Percentiles rank a stretch among this genome's conserved stretches.
Conservation (phyloP, 2,888 invertebrate genomes). For the Apodemia mormo region DNA sequence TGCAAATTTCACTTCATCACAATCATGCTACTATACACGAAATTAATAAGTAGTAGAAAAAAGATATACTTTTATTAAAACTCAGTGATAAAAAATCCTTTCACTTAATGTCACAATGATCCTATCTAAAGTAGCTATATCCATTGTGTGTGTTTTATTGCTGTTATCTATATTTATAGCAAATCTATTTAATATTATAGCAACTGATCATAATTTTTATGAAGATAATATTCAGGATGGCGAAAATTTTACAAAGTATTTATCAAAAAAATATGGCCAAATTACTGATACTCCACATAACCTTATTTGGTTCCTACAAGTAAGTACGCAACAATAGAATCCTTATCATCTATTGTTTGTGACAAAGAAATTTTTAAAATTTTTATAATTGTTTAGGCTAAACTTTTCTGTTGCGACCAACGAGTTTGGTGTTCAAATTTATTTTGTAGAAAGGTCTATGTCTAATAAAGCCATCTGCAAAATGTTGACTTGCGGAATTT, state of each 20-base stretch:
- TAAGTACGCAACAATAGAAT: conserved; percentile 50
- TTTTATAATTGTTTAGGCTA: too few relatives aligned
- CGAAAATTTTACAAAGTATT: conserved; percentile 57
- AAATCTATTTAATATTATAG: conserved; percentile 85
- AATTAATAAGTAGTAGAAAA: conserved; percentile 21
- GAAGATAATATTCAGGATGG: conserved; percentile 56
- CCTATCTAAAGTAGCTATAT: conserved; percentile 83
- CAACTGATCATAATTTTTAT: conserved; percentile 79
- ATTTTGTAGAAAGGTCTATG: too few relatives aligned
- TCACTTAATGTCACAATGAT: conserved; percentile 71
- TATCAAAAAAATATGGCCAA: conserved; percentile 62
- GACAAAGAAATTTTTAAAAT: not conserved
- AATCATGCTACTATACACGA: conserved; percentile 22
- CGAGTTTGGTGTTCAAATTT: too few relatives aligned
- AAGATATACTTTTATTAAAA: conserved; percentile 8
- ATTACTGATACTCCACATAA: conserved; percentile 81
- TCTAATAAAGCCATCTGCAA: too few relatives aligned
- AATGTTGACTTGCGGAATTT: too few relatives aligned
- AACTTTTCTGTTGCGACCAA: too few relatives aligned
- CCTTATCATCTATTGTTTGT: not conserved
- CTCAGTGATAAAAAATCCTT: conserved; percentile 22
- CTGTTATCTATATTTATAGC: conserved; percentile 86
- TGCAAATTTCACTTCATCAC: not conserved
- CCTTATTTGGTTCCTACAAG: conserved; percentile 90
- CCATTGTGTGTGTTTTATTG: conserved; percentile 83